Evolutionary conservation across 2,888 invertebrate genomes (phyloP).

Genomic region (Metallyticus violacea): DNA sequence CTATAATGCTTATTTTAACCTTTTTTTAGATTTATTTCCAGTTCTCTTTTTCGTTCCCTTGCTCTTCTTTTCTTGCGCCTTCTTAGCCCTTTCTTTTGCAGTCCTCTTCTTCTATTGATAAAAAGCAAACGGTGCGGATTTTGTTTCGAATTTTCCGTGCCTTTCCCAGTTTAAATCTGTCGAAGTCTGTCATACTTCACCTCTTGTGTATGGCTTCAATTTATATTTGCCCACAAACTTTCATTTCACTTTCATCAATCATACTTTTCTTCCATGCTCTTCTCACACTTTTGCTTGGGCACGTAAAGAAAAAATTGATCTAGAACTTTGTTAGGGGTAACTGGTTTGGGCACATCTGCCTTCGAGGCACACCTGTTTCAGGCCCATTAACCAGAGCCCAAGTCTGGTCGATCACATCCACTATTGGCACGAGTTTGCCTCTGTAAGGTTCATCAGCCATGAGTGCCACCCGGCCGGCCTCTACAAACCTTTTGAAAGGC

Average conservation of each 20-base stretch:
- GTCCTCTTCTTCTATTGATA: constrained; percentile 53
- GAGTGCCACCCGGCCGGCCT: too few species aligned
- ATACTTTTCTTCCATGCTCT: constrained; percentile 87
- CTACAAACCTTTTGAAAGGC: too few species aligned
- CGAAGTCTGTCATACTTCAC: constrained; percentile 85
- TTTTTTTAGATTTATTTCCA: too few species aligned
- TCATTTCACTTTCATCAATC: constrained; percentile 82
- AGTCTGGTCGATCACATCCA: too few species aligned
- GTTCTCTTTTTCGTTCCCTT: too few species aligned
- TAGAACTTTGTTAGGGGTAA: constrained; percentile 91
- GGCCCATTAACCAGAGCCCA: constrained; percentile 95
- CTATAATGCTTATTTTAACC: too few species aligned
- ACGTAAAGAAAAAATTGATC: constrained; percentile 80
- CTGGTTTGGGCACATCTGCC: constrained; percentile 79
- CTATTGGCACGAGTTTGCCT: too few species aligned
- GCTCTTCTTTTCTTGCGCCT: neutral
- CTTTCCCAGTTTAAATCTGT: constrained; percentile 90
- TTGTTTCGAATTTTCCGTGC: constrained; percentile 85
- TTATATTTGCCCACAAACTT: constrained; percentile 88
- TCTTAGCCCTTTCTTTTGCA: constrained; percentile 15
- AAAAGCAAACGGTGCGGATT: constrained; percentile 72
- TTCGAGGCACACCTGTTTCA: constrained; percentile 74
- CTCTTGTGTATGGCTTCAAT: constrained; percentile 83
- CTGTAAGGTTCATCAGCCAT: too few species aligned
- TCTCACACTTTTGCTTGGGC: constrained; percentile 80